phyloP scores from a whole-genome alignment of 2,888 invertebrate genomes.

The Esperia sulphurella region DNA sequence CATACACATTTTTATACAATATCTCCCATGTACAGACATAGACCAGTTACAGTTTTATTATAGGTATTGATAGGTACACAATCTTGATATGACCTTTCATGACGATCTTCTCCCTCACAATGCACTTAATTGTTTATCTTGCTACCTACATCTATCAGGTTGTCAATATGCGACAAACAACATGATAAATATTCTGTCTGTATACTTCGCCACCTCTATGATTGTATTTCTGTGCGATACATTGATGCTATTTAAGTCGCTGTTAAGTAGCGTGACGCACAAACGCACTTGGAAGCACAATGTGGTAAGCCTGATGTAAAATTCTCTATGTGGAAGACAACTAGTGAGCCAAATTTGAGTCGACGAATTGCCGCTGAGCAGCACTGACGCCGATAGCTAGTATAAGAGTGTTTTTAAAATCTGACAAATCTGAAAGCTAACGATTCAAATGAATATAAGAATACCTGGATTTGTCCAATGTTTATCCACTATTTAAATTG shows the following conservation, averaged over 20 bases:
- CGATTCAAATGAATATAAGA: too few species aligned
- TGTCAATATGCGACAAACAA: too few species aligned
- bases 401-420: constrained; percentile 12
- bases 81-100: too few species aligned
- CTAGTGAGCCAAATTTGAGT: constrained; percentile 56
- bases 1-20: too few species aligned
- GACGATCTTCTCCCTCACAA: too few species aligned
- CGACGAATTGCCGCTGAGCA: constrained; percentile 19
- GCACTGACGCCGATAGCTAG: constrained; percentile 11
- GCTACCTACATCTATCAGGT: too few species aligned
- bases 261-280: constrained; percentile 51
- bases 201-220: not conserved
- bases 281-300: constrained; percentile 56
- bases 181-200: not conserved
- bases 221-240: not conserved
- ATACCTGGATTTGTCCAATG: too few species aligned
- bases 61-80: too few species aligned
- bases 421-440: not conserved
- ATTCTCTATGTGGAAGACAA: constrained; percentile 70
- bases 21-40: too few species aligned
- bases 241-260: constrained; percentile 26
- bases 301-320: constrained; percentile 48
- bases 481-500: too few species aligned
- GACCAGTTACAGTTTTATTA: too few species aligned
- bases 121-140: too few species aligned